Base-by-base conservation (phyloP, 2,113 vertebrate genomes). In the Brachyistius frenatus region DNA sequence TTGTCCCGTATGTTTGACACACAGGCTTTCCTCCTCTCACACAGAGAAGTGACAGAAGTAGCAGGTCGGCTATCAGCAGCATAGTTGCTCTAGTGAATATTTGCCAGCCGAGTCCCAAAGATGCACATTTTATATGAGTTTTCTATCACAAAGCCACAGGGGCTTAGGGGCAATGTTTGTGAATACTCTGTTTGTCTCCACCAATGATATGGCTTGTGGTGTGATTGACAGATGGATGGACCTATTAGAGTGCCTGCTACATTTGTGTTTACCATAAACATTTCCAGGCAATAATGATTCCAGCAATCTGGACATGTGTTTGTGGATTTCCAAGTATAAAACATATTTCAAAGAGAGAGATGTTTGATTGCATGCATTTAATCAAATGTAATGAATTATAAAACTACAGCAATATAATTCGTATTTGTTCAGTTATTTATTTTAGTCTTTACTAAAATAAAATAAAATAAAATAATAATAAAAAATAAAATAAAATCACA, bases 1-100 rank as follows among this genome's bases (percentile, higher is more conserved):
- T 87, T 54, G 89, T 86, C 15, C 91, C 91, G 63, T 94, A 94
- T 41, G 88, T 82, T 81, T 77, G 86, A 87, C 94, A 95, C 39
- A 85, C 31, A 47, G 72, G 79, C 15, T 80, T 67, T 57, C 53
- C 84, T 82, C 85, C 86, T 81, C 66, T 88, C 69, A 86, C 68
- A 80, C 71, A 79, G 66, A 89, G 53, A 30, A 88, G 57, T 44
- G 71, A 84, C 57, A 91, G 36, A 52, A 94, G 60, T 7, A 93
- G 50, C 53, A 93, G 47, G 36, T 72, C 57, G 68, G 76, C 80
- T 70, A 90, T 72, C 65, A 88, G 66, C 87, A 90, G 71, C 92
- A 94, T 94, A 47, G 55, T 75, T 75, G 13, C 35, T 73, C 52
- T 69, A 32, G 37, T 71, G 36, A 67, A 6, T 57, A 61, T 67